Evolutionary conservation across 2,113 vertebrate species (phyloP).

Genomic region (Hypomesus transpacificus): DNA sequence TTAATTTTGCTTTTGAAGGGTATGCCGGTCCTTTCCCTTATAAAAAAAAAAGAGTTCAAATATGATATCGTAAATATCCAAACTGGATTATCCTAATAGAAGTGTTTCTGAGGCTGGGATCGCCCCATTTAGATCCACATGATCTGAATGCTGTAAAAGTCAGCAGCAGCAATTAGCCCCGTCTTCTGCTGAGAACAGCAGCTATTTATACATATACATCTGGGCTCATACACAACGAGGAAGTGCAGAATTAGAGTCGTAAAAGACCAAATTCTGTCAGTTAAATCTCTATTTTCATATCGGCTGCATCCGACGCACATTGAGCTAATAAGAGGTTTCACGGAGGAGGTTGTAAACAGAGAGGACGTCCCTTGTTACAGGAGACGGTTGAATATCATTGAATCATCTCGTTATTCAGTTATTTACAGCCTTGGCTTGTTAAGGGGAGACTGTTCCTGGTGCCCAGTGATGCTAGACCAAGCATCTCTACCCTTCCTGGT

Average conservation of each 20-base stretch:
- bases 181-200: constrained; percentile 20
- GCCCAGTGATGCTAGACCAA: too few species aligned
- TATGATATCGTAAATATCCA: too few species aligned
- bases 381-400: not conserved
- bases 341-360: not conserved
- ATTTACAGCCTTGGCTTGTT: not conserved
- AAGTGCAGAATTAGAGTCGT: constrained; percentile 30
- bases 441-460: not conserved
- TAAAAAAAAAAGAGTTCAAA: too few species aligned
- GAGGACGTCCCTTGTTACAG: not conserved
- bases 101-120: constrained; percentile 11
- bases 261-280: not conserved
- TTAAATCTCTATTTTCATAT: not conserved
- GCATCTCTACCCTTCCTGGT: too few species aligned
- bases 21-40: too few species aligned
- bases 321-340: constrained; percentile 12
- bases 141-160: constrained; percentile 5
- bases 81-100: not conserved
- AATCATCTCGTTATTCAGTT: constrained; percentile 7
- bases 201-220: constrained; percentile 33
- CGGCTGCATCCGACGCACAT: not conserved
- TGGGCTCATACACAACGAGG: constrained; percentile 17
- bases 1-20: too few species aligned
- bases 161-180: constrained; percentile 2
- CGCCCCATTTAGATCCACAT: constrained; percentile 20